Percentiles rank a stretch among this genome's conserved stretches.
These are phyloP conservation scores for Gouania willdenowi DNA, from an alignment of 2,797 vertebrate genomes.

Conservation along the genomic window DNA sequence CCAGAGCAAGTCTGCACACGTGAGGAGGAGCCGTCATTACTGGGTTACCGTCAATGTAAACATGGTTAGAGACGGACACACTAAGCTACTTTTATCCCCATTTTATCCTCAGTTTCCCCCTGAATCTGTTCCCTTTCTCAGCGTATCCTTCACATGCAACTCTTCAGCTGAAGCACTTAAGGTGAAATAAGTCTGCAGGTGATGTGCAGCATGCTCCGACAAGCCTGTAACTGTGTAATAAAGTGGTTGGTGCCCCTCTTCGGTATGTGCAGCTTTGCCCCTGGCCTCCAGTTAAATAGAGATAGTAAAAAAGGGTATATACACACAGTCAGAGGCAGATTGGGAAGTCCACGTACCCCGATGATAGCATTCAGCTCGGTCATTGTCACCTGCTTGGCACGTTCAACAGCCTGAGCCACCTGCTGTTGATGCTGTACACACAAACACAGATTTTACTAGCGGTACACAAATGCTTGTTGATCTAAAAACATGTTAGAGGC, in stretches of 20 bases:
- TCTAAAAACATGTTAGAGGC: too few relatives aligned
- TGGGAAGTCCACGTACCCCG: slow-evolving; percentile 99
- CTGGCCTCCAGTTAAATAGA: slow-evolving; percentile 73
- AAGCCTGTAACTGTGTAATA: neutral
- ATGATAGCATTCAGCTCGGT: slow-evolving; percentile 98
- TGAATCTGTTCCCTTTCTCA: slow-evolving; percentile 25
- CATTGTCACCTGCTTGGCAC: slow-evolving; percentile 98
- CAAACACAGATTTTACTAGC: slow-evolving; percentile 35
- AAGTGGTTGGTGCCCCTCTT: slow-evolving; percentile 8
- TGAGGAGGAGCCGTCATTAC: slow-evolving; percentile 11
- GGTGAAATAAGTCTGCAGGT: slow-evolving; percentile 1
- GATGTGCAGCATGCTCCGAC: slow-evolving; percentile 4
- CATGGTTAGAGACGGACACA: slow-evolving; percentile 18
- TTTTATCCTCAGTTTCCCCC: slow-evolving; percentile 12
- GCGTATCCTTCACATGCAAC: slow-evolving; percentile 15
- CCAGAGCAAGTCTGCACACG: slow-evolving; percentile 59
- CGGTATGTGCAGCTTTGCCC: slow-evolving; percentile 66
- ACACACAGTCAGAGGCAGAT: slow-evolving; percentile 98
- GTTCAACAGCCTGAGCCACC: slow-evolving; percentile 94
- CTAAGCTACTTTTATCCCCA: neutral
- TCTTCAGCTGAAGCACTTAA: slow-evolving; percentile 13
- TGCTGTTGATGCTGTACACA: slow-evolving; percentile 92
- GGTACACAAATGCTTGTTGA: too few relatives aligned
- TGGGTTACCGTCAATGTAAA: slow-evolving; percentile 17
- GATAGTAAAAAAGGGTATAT: slow-evolving; percentile 90